Evolutionary conservation across 2,888 invertebrate genomes (phyloP).

Genomic region (Cephus nigrinus): DNA sequence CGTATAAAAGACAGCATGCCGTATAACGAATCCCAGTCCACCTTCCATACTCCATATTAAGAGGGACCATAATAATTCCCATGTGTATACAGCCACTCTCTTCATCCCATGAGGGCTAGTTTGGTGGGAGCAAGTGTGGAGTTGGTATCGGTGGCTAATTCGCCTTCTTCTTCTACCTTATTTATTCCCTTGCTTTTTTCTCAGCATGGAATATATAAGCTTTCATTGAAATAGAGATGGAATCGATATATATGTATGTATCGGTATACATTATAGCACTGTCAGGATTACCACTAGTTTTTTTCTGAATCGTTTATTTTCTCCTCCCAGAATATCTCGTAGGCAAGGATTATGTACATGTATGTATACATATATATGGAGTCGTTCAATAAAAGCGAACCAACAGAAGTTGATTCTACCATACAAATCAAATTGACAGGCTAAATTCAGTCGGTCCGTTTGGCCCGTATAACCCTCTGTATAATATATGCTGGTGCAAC

Average conservation of each 20-base stretch:
- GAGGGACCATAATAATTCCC: neutral
- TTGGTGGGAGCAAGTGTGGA: neutral
- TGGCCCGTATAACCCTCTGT: neutral
- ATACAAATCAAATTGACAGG: neutral
- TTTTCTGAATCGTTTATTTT: slow-evolving; percentile 41
- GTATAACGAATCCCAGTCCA: neutral
- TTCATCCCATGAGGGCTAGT: neutral
- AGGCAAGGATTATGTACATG: slow-evolving; percentile 56
- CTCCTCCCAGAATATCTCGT: slow-evolving; percentile 59
- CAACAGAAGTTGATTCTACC: neutral
- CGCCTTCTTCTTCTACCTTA: neutral
- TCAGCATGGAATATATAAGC: neutral
- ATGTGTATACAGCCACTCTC: neutral
- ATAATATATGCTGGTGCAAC: neutral
- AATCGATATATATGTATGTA: too few relatives aligned
- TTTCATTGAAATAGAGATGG: too few relatives aligned
- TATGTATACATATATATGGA: neutral
- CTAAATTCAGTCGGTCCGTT: neutral
- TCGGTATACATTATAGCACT: too few relatives aligned
- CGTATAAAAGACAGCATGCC: neutral
- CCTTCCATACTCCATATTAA: neutral
- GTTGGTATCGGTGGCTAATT: neutral
- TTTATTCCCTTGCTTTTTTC: neutral
- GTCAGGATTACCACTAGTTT: slow-evolving; percentile 4
- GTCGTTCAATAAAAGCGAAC: neutral